Evolutionary conservation across 2,797 vertebrate species (phyloP).

Genomic region (Micropoecilia bifurca): DNA sequence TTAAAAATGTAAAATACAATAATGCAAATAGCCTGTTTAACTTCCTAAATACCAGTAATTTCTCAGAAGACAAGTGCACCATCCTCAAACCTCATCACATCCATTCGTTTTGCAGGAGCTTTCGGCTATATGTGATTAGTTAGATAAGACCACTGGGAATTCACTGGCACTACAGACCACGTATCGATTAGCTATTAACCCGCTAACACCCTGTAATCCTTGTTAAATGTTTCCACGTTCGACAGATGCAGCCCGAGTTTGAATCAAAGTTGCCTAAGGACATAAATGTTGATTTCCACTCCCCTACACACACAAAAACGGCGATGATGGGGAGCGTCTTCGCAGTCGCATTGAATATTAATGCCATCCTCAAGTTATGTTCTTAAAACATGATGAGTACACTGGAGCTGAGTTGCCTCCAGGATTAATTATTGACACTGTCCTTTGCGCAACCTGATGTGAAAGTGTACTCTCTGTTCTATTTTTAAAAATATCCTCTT

Average conservation of each 20-base stretch:
- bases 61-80: not conserved
- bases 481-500: constrained; percentile 19
- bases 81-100: not conserved
- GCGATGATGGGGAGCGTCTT: constrained; percentile 65
- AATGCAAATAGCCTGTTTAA: not conserved
- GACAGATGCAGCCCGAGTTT: constrained; percentile 21
- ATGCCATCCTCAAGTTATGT: constrained; percentile 79
- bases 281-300: constrained; percentile 71
- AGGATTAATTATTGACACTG: constrained; percentile 82
- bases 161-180: constrained; percentile 13
- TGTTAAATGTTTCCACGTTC: constrained; percentile 54
- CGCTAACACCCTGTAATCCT: constrained; percentile 65
- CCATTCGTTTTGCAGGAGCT: not conserved
- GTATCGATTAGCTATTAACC: constrained; percentile 74
- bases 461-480: constrained; percentile 59
- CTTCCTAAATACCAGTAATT: constrained; percentile 5
- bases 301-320: constrained; percentile 41
- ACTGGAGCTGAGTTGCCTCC: constrained; percentile 65
- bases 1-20: not conserved
- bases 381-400: constrained; percentile 77
- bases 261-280: constrained; percentile 65
- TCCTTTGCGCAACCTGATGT: constrained; percentile 78
- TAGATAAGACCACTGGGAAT: constrained; percentile 56
- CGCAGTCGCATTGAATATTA: constrained; percentile 77
- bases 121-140: constrained; percentile 44